Conservation (phyloP, 2,797 vertebrate genomes). For the Salarias fasciatus region DNA sequence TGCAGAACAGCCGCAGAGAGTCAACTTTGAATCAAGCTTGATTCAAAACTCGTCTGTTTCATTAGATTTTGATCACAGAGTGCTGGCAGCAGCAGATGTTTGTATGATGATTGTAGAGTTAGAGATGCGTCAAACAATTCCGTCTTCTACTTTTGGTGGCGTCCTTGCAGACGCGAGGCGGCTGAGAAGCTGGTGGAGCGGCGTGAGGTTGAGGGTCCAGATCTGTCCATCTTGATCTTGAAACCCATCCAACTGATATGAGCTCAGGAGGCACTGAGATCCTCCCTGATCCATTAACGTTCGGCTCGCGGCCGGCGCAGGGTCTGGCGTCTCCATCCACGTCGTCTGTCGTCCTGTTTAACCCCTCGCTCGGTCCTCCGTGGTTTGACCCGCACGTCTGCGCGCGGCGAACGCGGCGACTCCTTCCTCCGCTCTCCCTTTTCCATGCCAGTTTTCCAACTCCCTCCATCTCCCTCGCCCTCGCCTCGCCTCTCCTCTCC, state of each 20-base stretch:
- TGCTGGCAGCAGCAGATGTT: neutral
- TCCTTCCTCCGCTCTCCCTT: conserved; percentile 44
- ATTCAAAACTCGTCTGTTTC: neutral
- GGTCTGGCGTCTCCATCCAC: conserved; percentile 44
- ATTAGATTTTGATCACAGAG: conserved; percentile 11
- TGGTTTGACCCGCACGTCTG: conserved; percentile 25
- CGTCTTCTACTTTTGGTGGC: conserved; percentile 19
- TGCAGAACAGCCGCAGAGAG: conserved; percentile 1
- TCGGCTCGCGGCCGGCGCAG: conserved; percentile 32
- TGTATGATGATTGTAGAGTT: conserved; percentile 29
- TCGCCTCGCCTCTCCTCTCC: conserved; percentile 70
- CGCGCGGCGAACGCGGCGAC: conserved; percentile 26
- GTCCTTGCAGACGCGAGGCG: conserved; percentile 27
- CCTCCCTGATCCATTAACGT: conserved; percentile 47
- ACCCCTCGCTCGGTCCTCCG: conserved; percentile 23
- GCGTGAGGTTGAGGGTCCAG: conserved; percentile 27
- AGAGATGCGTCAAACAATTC: conserved; percentile 10
- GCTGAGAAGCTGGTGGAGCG: conserved; percentile 22
- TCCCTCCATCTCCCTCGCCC: conserved; percentile 56
- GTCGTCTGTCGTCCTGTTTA: conserved; percentile 44
- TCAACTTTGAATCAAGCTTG: neutral
- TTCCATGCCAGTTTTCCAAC: conserved; percentile 60
- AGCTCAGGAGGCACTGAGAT: conserved; percentile 55
- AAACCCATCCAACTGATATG: conserved; percentile 36
- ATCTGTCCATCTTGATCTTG: conserved; percentile 18